These are phyloP conservation scores for Diploscapter pachys DNA, from an alignment of 1,140 invertebrate genomes.

Conservation along the genomic window DNA sequence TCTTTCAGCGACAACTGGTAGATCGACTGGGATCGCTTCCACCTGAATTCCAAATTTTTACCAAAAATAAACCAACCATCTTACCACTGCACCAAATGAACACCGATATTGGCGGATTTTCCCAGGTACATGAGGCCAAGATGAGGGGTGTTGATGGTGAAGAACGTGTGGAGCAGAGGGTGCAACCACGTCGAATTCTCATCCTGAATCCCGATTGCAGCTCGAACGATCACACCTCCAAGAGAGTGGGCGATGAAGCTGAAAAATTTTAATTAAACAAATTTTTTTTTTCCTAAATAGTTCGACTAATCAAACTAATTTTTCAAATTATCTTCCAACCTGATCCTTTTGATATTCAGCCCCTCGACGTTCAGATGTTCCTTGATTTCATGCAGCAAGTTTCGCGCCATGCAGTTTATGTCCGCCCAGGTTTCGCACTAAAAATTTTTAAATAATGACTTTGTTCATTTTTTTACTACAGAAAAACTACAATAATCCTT, in stretches of 20 bases:
- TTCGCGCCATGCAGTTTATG: slow-evolving; percentile 22
- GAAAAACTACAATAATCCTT: too few relatives aligned
- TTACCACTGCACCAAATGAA: slow-evolving; percentile 24
- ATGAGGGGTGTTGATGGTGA: slow-evolving; percentile 38
- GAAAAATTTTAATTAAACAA: not conserved
- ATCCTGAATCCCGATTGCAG: slow-evolving; percentile 22
- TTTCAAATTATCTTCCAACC: slow-evolving; percentile 16
- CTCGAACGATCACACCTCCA: slow-evolving; percentile 38
- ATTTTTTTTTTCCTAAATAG: too few relatives aligned
- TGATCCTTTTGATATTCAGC: not conserved
- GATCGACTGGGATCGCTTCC: slow-evolving; percentile 38
- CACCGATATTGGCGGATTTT: slow-evolving; percentile 28
- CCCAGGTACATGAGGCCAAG: slow-evolving; percentile 28
- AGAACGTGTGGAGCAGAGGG: slow-evolving; percentile 24
- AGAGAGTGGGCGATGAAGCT: slow-evolving; percentile 40
- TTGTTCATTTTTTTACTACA: too few relatives aligned
- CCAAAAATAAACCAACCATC: slow-evolving; percentile 6
- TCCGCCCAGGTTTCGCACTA: slow-evolving; percentile 19
- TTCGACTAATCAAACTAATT: not conserved
- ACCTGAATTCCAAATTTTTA: slow-evolving; percentile 14
- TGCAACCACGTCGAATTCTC: slow-evolving; percentile 20
- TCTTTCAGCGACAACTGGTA: slow-evolving; percentile 33
- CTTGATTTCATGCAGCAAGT: slow-evolving; percentile 15
- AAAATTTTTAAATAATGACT: too few relatives aligned
- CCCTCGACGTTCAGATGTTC: slow-evolving; percentile 7